A percentile compares a stretch with the other conserved stretches of the same genome.
phyloP scores from a whole-genome alignment of 2,797 vertebrate species.

The Smutsia gigantea region DNA sequence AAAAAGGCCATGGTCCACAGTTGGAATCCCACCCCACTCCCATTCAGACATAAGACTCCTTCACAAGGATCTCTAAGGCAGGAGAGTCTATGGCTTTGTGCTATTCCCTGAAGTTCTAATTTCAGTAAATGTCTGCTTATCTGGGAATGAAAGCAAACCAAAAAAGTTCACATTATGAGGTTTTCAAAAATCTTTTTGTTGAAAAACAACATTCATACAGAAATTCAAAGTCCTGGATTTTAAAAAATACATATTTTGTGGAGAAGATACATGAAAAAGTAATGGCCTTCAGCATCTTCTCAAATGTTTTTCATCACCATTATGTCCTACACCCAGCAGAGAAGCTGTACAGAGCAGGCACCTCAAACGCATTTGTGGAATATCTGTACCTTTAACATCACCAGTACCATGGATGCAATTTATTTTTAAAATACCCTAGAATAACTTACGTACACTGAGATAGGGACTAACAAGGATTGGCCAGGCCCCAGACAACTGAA shows the following conservation, averaged over 20 bases:
- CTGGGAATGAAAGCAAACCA: constrained; percentile 29
- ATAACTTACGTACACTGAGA: not conserved
- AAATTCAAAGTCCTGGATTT: not conserved
- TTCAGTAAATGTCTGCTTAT: not conserved
- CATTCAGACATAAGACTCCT: not conserved
- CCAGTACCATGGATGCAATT: not conserved
- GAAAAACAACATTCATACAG: not conserved
- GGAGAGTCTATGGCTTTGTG: not conserved
- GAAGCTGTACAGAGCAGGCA: not conserved
- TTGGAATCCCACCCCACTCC: not conserved
- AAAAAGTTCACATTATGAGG: not conserved
- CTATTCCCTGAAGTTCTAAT: not conserved
- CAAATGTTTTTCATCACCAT: not conserved
- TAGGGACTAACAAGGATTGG: not conserved
- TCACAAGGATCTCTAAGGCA: not conserved
- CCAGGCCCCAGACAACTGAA: not conserved
- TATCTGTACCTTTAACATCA: not conserved
- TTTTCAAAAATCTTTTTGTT: not conserved
- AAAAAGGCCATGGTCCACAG: rapidly evolving
- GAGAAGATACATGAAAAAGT: not conserved
- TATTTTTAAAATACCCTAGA: not conserved
- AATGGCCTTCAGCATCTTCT: not conserved
- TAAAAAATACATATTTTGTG: not conserved
- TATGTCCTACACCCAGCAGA: too few species aligned
- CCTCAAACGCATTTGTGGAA: not conserved